Evolutionary conservation across 2,888 invertebrate species (phyloP).

Genomic region (Drosophila picticornis): DNA sequence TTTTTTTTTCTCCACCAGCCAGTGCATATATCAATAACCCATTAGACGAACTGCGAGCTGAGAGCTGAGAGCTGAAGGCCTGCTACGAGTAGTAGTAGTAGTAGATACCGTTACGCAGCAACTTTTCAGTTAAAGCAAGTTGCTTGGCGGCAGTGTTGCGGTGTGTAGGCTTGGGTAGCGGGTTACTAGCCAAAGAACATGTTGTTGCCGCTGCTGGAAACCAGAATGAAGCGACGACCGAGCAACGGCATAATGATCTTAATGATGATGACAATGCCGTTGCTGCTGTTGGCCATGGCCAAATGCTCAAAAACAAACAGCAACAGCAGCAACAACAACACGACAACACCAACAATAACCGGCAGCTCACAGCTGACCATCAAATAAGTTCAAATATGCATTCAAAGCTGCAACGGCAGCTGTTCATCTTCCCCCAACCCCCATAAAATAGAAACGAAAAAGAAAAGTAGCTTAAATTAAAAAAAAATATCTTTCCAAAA

Average conservation of each 20-base stretch:
- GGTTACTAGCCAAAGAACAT: slow-evolving; percentile 57
- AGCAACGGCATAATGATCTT: slow-evolving; percentile 53
- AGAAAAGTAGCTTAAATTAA: slow-evolving; percentile 70
- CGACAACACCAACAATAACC: slow-evolving; percentile 18
- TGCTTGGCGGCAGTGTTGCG: neutral
- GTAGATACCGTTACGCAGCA: slow-evolving; percentile 80
- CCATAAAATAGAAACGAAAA: slow-evolving; percentile 3
- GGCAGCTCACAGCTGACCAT: slow-evolving; percentile 47
- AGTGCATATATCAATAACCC: slow-evolving; percentile 71
- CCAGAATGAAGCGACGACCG: slow-evolving; percentile 52
- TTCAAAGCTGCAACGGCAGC: slow-evolving; percentile 21
- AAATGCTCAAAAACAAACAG: slow-evolving; percentile 18
- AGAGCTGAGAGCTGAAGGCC: slow-evolving; percentile 9
- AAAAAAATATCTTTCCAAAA: slow-evolving; percentile 33
- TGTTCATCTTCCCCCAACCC: slow-evolving; percentile 22
- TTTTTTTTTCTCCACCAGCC: slow-evolving; percentile 25
- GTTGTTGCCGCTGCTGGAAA: slow-evolving; percentile 55
- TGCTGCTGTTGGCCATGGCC: slow-evolving; percentile 21
- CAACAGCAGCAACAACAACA: slow-evolving; percentile 19
- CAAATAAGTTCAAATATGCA: slow-evolving; percentile 54
- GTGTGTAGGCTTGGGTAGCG: slow-evolving; percentile 22
- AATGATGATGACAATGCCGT: slow-evolving; percentile 55
- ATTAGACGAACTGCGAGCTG: slow-evolving; percentile 49
- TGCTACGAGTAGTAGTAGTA: slow-evolving; percentile 42
- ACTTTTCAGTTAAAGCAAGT: slow-evolving; percentile 45